Percentiles rank a stretch among this genome's conserved stretches.
These are phyloP conservation scores for Huso huso DNA, from an alignment of 2,797 vertebrate genomes.

Conservation along the genomic window DNA sequence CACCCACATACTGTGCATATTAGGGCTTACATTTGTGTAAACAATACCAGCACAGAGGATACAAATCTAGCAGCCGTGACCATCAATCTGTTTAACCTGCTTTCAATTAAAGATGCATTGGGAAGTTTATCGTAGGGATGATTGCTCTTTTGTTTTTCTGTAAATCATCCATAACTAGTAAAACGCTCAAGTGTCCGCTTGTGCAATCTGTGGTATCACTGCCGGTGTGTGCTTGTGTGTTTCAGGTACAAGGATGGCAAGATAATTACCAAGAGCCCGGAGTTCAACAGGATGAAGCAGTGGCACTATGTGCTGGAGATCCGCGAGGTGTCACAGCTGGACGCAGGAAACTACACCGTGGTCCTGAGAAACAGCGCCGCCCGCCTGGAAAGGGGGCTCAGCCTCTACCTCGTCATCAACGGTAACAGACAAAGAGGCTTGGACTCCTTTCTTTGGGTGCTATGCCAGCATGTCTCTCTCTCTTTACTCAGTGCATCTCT, in stretches of 20 bases:
- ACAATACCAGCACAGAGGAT: no score
- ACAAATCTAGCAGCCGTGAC: no score
- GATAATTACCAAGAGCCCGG: slow-evolving; percentile 59
- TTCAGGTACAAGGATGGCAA: slow-evolving; percentile 85
- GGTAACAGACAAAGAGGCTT: slow-evolving; percentile 43
- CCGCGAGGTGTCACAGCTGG: slow-evolving; percentile 77
- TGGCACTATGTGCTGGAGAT: slow-evolving; percentile 79
- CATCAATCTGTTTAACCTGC: no score
- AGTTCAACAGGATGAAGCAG: slow-evolving; percentile 65
- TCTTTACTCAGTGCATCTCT: background rate
- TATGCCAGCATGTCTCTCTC: background rate
- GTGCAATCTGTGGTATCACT: background rate
- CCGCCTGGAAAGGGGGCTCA: slow-evolving; percentile 68
- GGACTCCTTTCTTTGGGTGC: background rate
- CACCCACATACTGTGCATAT: no score
- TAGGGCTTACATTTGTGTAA: no score
- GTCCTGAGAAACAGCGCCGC: slow-evolving; percentile 71
- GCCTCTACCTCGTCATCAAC: slow-evolving; percentile 66
- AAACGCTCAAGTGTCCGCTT: slow-evolving; percentile 55
- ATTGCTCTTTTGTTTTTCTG: no score
- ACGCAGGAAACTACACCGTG: slow-evolving; percentile 72
- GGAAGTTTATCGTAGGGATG: no score
- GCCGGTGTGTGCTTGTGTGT: slow-evolving; percentile 6
- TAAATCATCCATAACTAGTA: no score
- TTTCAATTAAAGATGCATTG: no score